These are phyloP conservation scores for Odontothrips loti DNA, from an alignment of 2,888 invertebrate genomes.

Conservation along the genomic window DNA sequence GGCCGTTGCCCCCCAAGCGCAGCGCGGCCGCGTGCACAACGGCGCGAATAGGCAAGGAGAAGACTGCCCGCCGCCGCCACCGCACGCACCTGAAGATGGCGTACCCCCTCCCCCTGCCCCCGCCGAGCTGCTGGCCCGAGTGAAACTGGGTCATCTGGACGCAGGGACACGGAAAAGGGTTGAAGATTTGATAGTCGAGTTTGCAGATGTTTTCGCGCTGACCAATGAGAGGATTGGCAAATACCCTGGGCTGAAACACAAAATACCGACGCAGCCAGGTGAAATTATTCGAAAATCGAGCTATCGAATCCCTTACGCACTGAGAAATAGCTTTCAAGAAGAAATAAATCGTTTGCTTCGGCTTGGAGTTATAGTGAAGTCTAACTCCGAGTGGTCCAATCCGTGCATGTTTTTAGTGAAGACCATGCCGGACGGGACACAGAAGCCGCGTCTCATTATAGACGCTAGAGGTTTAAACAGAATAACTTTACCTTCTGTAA, in stretches of 20 bases:
- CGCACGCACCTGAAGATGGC: neutral
- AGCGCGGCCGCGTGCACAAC: neutral
- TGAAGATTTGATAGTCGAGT: neutral
- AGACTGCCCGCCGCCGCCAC: neutral
- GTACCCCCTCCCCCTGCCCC: neutral
- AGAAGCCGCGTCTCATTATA: neutral
- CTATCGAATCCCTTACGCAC: neutral
- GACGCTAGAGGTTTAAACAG: neutral
- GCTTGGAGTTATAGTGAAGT: neutral
- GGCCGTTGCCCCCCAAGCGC: neutral
- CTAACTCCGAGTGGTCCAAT: neutral
- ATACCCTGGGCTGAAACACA: neutral
- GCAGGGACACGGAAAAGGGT: neutral
- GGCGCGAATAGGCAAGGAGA: neutral
- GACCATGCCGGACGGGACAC: neutral
- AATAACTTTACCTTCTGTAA: neutral
- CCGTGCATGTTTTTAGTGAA: neutral
- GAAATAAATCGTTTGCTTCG: neutral
- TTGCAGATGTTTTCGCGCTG: neutral
- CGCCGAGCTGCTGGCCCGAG: neutral
- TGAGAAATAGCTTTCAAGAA: neutral
- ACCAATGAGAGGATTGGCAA: neutral
- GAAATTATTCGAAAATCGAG: neutral
- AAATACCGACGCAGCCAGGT: neutral
- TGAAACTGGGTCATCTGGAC: neutral